phyloP scores from a whole-genome alignment of 2,113 vertebrate genomes.

The Prolemur simus region DNA sequence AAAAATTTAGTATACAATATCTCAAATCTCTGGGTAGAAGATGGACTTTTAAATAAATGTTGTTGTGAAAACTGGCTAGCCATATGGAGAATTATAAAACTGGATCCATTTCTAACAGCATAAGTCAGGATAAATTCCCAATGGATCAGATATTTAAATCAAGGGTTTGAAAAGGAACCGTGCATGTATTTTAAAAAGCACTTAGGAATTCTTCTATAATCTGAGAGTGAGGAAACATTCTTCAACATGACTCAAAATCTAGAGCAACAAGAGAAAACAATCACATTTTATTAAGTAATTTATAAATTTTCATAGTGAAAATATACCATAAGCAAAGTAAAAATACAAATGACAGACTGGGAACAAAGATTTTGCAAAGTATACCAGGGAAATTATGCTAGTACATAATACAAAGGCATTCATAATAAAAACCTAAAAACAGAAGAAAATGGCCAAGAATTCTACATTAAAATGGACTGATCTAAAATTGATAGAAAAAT shows the following conservation, averaged over 20 bases:
- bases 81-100: constrained; percentile 57
- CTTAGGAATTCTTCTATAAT: neutral
- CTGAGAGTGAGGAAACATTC: neutral
- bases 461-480: neutral
- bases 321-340: neutral
- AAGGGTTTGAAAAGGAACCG: neutral
- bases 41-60: constrained; percentile 45
- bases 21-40: constrained; percentile 9
- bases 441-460: neutral
- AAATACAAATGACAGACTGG: neutral
- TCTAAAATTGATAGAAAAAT: neutral
- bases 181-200: neutral
- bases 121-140: constrained; percentile 7
- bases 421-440: neutral
- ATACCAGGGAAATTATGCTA: neutral
- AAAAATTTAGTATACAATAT: constrained; percentile 15
- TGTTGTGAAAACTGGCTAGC: neutral
- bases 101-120: constrained; percentile 23
- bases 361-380: neutral
- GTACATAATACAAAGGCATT: neutral
- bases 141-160: constrained; percentile 58
- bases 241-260: constrained; percentile 17
- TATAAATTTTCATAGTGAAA: neutral
- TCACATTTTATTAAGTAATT: neutral
- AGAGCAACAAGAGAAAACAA: neutral